phyloP scores from a whole-genome alignment of 2,888 invertebrate species.

The Drosophila robusta region DNA sequence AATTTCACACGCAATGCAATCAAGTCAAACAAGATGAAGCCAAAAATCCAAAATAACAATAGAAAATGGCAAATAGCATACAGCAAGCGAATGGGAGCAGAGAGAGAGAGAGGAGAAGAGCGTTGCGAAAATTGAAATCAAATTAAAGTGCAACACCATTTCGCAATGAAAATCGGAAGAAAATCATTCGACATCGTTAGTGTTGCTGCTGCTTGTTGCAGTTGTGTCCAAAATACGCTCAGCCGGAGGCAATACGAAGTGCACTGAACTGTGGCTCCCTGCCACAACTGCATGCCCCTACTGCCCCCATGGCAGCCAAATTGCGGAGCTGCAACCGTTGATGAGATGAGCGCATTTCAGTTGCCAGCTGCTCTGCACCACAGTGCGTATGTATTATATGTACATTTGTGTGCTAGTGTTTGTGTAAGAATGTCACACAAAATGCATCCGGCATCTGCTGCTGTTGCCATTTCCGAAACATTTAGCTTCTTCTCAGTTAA shows the following conservation, averaged over 20 bases:
- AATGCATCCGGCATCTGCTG: slow-evolving; percentile 71
- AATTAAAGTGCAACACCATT: slow-evolving; percentile 67
- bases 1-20: slow-evolving; percentile 51
- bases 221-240: slow-evolving; percentile 42
- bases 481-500: slow-evolving; percentile 48
- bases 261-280: slow-evolving; percentile 46
- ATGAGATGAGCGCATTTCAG: slow-evolving; percentile 64
- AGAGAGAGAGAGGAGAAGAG: neutral
- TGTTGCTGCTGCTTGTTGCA: slow-evolving; percentile 20
- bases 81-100: neutral
- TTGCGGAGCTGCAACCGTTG: slow-evolving; percentile 52
- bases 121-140: slow-evolving; percentile 59
- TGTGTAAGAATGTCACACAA: slow-evolving; percentile 46
- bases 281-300: neutral
- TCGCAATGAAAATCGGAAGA: slow-evolving; percentile 52
- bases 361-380: slow-evolving; percentile 47
- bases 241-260: slow-evolving; percentile 38
- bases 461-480: slow-evolving; percentile 77
- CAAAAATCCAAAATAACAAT: slow-evolving; percentile 39
- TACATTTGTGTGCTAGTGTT: slow-evolving; percentile 1
- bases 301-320: slow-evolving; percentile 38
- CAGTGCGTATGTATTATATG: slow-evolving; percentile 53
- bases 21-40: slow-evolving; percentile 48
- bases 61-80: slow-evolving; percentile 34
- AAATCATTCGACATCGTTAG: slow-evolving; percentile 64